Evolutionary conservation across 1,140 invertebrate species (phyloP), one percentile per base, ranked within the genome.

Genomic region (Daktulosphaira vitifoliae): DNA sequence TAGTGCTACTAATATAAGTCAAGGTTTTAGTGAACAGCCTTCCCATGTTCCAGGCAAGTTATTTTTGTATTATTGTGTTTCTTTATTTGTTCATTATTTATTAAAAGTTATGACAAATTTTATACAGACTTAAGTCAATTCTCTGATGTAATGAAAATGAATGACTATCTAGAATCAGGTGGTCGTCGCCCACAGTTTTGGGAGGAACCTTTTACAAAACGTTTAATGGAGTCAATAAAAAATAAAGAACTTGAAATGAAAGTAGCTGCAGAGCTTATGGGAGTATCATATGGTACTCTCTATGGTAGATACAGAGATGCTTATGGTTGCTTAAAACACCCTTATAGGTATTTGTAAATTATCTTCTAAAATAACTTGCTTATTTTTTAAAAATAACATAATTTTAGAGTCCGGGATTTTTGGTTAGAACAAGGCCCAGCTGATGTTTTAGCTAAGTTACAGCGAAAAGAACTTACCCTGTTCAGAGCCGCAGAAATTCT

Each of bases 161-260:
- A 88, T 73, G 89, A 90, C 72, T 92, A 92, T 72, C 76, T 92
- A 69, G 73, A 74, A 68, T 86, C 87, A 71, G 88, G 88, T 70
- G 89, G 89, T 2, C 76, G 89, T 33, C 76, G 90, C 39, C 89
- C 90, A 66, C 89, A 93, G 73, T 93, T 92, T 75, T 93, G 90
- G 90, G 89, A 92, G 72, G 89, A 92, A 74, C 82, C 85, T 2
- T 87, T 87, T 66, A 88, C 86, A 49, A 81, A 85, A 74, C 80
- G 85, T 52, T 84, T 92, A 39, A 89, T 93, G 85, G 89, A 92
- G 73, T 86, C 88, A 15, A 90, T 91, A 22, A 86, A 89, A 70
- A 87, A 88, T 69, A 92, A 91, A 76, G 88, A 90, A 78, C 74
- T 93, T 70, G 90, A 93, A 77, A 93, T 93, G 90, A 93, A 93